Evolutionary conservation across 1,140 invertebrate species (phyloP).

Genomic region (Cataglyphis hispanica): DNA sequence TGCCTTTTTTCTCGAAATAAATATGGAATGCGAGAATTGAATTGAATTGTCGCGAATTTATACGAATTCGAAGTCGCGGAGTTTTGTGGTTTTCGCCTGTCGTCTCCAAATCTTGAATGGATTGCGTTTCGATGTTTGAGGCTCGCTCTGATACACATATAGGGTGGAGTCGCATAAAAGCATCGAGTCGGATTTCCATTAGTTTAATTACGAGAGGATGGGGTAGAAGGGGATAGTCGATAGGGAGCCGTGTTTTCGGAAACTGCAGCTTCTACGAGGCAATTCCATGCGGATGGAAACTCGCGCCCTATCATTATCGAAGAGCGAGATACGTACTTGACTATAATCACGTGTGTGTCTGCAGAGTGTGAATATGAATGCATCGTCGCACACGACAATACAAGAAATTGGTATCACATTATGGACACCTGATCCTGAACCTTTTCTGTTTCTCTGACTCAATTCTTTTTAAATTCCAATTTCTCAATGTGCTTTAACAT

Average conservation of each 20-base stretch:
- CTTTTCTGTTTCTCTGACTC: not conserved
- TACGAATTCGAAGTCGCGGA: conserved; percentile 35
- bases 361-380: not conserved
- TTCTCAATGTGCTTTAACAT: not conserved
- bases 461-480: not conserved
- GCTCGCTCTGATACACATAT: conserved; percentile 30
- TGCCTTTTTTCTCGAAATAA: not conserved
- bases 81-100: conserved; percentile 63
- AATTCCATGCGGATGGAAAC: conserved; percentile 53
- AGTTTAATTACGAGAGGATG: conserved; percentile 81
- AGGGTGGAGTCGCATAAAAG: conserved; percentile 68
- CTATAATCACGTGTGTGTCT: not conserved
- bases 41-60: conserved; percentile 51
- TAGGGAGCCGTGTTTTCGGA: conserved; percentile 65
- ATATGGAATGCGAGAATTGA: not conserved
- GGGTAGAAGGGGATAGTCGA: conserved; percentile 33
- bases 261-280: conserved; percentile 50
- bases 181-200: conserved; percentile 78
- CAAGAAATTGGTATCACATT: conserved; percentile 9
- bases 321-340: conserved; percentile 2
- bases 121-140: conserved; percentile 71
- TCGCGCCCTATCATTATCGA: conserved; percentile 44
- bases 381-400: not conserved
- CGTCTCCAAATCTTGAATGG: conserved; percentile 66
- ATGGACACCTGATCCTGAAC: not conserved